phyloP scores from a whole-genome alignment of 1,140 invertebrate species.

The Spodoptera frugiperda region DNA sequence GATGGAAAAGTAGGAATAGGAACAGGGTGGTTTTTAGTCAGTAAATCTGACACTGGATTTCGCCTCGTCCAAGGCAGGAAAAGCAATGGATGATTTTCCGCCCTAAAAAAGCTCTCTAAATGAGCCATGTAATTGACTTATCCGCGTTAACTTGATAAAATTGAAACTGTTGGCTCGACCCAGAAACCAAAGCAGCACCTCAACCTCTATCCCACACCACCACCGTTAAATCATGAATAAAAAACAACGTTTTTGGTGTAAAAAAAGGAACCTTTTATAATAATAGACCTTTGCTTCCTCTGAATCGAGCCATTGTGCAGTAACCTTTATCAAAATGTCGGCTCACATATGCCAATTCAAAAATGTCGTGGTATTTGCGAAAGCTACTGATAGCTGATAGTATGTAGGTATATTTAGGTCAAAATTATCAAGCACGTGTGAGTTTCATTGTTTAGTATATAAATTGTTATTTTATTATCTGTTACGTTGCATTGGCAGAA shows the following conservation, averaged over 20 bases:
- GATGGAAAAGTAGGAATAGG: no score
- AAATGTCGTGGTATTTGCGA: slow-evolving; percentile 46
- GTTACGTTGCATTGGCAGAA: not conserved
- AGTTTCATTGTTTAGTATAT: not conserved
- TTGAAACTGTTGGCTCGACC: no score
- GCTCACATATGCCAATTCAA: slow-evolving; percentile 38
- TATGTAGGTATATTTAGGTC: slow-evolving; percentile 26
- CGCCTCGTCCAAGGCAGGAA: no score
- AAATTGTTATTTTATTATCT: slow-evolving; percentile 7
- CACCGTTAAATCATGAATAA: not conserved
- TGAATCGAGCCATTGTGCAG: slow-evolving; percentile 23
- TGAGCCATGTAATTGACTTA: no score
- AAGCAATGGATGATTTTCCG: no score
- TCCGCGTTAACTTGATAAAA: no score
- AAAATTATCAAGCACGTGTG: slow-evolving; percentile 11
- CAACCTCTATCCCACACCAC: no score
- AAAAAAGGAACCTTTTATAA: not conserved
- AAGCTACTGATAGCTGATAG: slow-evolving; percentile 21
- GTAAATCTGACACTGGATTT: no score
- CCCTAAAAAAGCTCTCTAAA: no score
- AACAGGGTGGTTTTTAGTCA: no score
- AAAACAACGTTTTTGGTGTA: not conserved
- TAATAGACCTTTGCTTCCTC: slow-evolving; percentile 9
- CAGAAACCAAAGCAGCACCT: no score
- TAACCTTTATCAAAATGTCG: slow-evolving; percentile 43